Evolutionary conservation across 1,140 invertebrate species (phyloP), one percentile per base, ranked within the genome.

Genomic region (Bombus superbus): DNA sequence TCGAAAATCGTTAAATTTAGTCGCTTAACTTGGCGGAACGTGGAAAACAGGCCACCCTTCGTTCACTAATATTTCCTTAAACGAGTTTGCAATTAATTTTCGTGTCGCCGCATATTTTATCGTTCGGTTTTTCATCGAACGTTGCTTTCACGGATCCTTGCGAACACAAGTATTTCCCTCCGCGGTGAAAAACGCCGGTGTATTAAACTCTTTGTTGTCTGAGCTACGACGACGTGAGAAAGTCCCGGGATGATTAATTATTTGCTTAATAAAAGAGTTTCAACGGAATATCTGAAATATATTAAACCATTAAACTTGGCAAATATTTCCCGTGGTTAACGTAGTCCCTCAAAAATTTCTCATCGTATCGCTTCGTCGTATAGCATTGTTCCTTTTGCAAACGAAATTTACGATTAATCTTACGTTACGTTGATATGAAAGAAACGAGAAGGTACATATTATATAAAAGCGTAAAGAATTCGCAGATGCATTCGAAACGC

Each of bases 51-150:
- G 59, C 28, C 44, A 44, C 18, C 38, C 38, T 32, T 66, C 18
- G 40, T 11, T 22, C 59, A 38, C 28, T 73, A 44, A 81, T 35
- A 81, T 53, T 73, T 81, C 57, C 47, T 73, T 59, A 81, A 73
- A 72, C 68, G 38, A 28, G 69, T 8, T n/a, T 5, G 68, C 69
- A 81, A 81, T 81, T 73, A 81, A 81, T 81, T 73, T 66, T 73
- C 47, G n/a, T 72, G 69, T 81, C 69, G 57, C 38, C 69, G 80
- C 69, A 35, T 79, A 79, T 79, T 79, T 79, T 68, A 79, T 79
- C 77, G 40, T 66, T 79, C 77, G 62, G 62, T 79, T 79, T 79
- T 79, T 79, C 62, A 79, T 44, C 59, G n/a, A 42, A 47, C 40
- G 11, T 53, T 53, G 38, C 59, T 64, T 40, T 42, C 62, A 15